Base-by-base conservation (phyloP, 2,113 vertebrate genomes). In the Leiothrix lutea region DNA sequence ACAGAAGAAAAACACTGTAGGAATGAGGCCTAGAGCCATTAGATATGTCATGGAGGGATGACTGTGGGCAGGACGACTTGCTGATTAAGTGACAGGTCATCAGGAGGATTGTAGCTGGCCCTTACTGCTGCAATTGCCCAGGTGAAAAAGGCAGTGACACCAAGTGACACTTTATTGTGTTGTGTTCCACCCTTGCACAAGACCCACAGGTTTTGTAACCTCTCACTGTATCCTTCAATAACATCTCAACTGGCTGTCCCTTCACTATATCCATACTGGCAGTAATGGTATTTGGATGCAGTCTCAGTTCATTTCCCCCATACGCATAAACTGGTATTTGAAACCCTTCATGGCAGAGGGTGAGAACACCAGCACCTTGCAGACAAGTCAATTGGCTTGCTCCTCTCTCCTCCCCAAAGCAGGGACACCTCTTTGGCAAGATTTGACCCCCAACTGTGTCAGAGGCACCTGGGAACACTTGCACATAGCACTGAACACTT, bases 161-260 rank as follows among this genome's bases (percentile, higher is more conserved):
- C 29, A 40, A 29, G 20, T 44, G 16, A 44, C 42, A 44, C 29
- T 21, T 24, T n/a, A 2, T 3, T 47, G 29, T 35, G 8, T 18
- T 62, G 13, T 42, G 20, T 29, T 62, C 24, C 40, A n/a, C 13
- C 20, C 29, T 29, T n/a, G 56, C 29, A 18, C n/a, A 56, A 35
- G 48, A n/a, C 16, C 18, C n/a, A 40, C 6, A 8, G 16, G 16
- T 53, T 61, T 38, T n/a, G 38, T 29, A 53, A 13, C 69, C 10
- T 38, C 84, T n/a, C 23, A n/a, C 23, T 45, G 28, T n/a, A 24
- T 45, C 47, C 28, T 47, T 54, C 73, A 47, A 11, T n/a, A 40
- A 9, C 20, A 17, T 2, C 8, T 4, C 7, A 33, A 2, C 48
- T 29, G n/a, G 28, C n/a, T 20, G 28, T 8, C 8, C 18, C 9